Conservation (phyloP, 2,888 invertebrate genomes). For the Coleophora flavipennella region DNA sequence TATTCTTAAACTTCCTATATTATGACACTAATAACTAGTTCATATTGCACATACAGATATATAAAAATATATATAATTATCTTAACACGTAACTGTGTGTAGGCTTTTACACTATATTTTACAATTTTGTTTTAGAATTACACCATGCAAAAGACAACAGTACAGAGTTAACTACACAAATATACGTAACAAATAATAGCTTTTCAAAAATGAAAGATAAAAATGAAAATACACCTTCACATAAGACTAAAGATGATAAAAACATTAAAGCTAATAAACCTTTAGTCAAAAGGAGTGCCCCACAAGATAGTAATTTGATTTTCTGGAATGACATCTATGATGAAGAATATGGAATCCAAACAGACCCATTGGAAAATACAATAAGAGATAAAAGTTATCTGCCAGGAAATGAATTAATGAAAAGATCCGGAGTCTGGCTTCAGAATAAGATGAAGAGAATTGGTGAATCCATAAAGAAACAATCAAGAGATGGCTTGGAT, state of each 20-base stretch:
- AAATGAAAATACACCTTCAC: not conserved
- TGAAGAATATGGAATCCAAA: constrained; percentile 47
- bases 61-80: no score
- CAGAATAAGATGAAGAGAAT: constrained; percentile 36
- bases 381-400: constrained; percentile 25
- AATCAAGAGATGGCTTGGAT: constrained; percentile 1
- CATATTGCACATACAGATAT: no score
- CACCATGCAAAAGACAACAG: no score
- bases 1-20: no score
- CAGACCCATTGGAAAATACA: constrained; percentile 29
- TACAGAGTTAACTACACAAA: not conserved
- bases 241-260: not conserved
- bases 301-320: constrained; percentile 31
- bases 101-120: not conserved
- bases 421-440: constrained; percentile 41
- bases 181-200: constrained; percentile 2
- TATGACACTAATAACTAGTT: no score
- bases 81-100: no score
- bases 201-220: not conserved
- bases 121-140: not conserved
- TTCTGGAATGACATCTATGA: constrained; percentile 59
- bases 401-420: constrained; percentile 21
- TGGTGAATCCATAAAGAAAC: constrained; percentile 22
- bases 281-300: constrained; percentile 38
- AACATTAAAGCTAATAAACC: constrained; percentile 18